Evolutionary conservation across 2,113 vertebrate genomes (phyloP).

Genomic region (Agelaius phoeniceus): DNA sequence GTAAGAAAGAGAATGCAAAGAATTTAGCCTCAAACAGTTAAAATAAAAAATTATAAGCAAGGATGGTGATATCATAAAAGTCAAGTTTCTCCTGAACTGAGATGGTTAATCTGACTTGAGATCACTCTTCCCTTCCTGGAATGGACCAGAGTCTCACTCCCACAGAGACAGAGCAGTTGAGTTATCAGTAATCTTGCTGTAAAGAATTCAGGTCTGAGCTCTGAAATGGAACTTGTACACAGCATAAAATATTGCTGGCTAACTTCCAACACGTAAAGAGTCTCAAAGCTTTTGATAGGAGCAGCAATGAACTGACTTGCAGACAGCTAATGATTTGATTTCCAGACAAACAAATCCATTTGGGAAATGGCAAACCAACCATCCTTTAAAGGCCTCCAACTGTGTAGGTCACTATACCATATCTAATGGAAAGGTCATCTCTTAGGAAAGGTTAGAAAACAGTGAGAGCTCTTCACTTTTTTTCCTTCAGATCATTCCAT

Average conservation of each 20-base stretch:
- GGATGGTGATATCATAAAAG: neutral
- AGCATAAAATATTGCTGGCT: constrained; percentile 44
- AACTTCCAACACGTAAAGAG: constrained; percentile 33
- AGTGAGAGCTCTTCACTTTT: constrained; percentile 13
- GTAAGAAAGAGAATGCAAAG: neutral
- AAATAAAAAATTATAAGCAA: neutral
- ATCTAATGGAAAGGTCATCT: constrained; percentile 59
- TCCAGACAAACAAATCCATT: constrained; percentile 61
- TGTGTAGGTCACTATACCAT: constrained; percentile 26
- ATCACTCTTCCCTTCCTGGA: neutral
- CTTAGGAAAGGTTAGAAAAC: constrained; percentile 49
- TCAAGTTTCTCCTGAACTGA: neutral
- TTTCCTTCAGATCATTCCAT: constrained; percentile 11
- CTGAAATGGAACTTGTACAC: constrained; percentile 8
- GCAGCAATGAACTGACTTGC: neutral
- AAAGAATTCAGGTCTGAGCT: constrained; percentile 50
- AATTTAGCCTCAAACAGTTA: neutral
- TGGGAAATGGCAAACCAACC: constrained; percentile 45
- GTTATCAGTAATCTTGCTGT: constrained; percentile 16
- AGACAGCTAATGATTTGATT: constrained; percentile 60
- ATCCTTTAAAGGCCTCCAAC: constrained; percentile 50
- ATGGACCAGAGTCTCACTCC: neutral
- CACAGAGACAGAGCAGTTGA: neutral
- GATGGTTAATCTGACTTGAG: constrained; percentile 16
- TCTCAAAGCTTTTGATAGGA: constrained; percentile 47